These are phyloP conservation scores for Scaptomyza graminum DNA, from an alignment of 1,140 invertebrate genomes.

Conservation along the genomic window DNA sequence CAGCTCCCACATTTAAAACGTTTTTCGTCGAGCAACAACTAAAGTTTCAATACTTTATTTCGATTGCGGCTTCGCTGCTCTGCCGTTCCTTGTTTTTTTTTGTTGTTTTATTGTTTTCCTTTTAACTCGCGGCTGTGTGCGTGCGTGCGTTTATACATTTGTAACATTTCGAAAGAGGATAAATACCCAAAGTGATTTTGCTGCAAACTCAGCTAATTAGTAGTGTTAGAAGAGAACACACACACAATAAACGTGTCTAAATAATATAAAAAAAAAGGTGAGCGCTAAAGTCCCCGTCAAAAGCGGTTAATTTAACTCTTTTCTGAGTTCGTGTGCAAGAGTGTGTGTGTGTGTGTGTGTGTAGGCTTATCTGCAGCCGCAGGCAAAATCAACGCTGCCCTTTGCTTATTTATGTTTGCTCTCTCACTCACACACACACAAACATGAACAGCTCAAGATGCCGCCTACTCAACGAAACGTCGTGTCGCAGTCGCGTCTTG, in stretches of 20 bases:
- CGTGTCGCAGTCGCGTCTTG: conserved; percentile 15
- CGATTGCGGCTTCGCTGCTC: conserved; percentile 21
- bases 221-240: conserved; percentile 4
- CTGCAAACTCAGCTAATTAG: conserved; percentile 1
- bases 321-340: conserved; percentile 3
- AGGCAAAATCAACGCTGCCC: conserved; percentile 39
- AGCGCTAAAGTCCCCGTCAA: conserved; percentile 23
- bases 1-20: conserved; percentile 4
- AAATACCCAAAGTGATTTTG: conserved; percentile 17
- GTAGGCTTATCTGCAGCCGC: conserved; percentile 39
- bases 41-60: conserved; percentile 12
- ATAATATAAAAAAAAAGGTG: conserved; percentile 13
- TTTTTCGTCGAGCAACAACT: conserved; percentile 3
- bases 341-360: conserved; percentile 21
- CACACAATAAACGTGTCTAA: conserved; percentile 1
- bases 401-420: conserved; percentile 45
- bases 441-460: conserved; percentile 23
- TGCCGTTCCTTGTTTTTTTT: conserved; percentile 15
- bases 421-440: conserved; percentile 19
- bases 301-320: conserved; percentile 40
- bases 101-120: conserved; percentile 32
- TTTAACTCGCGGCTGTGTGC: conserved; percentile 23
- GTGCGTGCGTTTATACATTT: conserved; percentile 18
- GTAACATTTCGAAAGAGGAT: conserved; percentile 19
- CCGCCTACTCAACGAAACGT: conserved; percentile 39